These are phyloP conservation scores for Maconellicoccus hirsutus DNA, from an alignment of 1,140 invertebrate genomes.

Conservation along the genomic window DNA sequence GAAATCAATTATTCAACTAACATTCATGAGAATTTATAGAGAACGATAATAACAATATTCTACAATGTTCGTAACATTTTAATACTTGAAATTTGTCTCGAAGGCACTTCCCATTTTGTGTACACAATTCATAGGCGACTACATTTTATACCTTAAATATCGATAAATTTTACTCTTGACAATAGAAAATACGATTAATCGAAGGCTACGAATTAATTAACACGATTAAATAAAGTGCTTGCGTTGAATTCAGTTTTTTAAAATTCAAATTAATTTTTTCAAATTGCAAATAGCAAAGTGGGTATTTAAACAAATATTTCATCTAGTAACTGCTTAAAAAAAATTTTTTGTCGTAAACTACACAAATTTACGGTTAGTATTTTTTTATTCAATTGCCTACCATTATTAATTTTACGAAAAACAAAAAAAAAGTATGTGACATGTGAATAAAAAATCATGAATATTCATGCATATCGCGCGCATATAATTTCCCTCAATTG, in stretches of 20 bases:
- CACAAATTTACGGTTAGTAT: too few relatives aligned
- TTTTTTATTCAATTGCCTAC: too few relatives aligned
- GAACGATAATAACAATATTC: constrained; percentile 3
- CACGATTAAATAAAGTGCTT: not conserved
- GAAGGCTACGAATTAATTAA: not conserved
- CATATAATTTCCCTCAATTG: too few relatives aligned
- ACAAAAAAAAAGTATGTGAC: too few relatives aligned
- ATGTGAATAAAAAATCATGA: too few relatives aligned
- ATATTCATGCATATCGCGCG: too few relatives aligned
- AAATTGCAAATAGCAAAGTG: too few relatives aligned
- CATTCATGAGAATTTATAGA: not conserved
- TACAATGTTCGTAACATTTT: not conserved
- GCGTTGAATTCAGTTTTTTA: not conserved
- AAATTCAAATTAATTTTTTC: not conserved
- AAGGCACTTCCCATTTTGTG: not conserved
- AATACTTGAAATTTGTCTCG: not conserved
- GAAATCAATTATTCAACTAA: not conserved
- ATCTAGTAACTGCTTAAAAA: too few relatives aligned
- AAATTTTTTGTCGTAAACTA: too few relatives aligned
- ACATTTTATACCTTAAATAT: not conserved
- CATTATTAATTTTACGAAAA: too few relatives aligned
- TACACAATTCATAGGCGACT: not conserved
- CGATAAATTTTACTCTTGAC: not conserved
- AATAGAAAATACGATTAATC: not conserved
- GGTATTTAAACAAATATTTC: too few relatives aligned